Evolutionary conservation across 2,888 invertebrate species (phyloP), one percentile per base, ranked within the genome.

Genomic region (Sericinus montela): DNA sequence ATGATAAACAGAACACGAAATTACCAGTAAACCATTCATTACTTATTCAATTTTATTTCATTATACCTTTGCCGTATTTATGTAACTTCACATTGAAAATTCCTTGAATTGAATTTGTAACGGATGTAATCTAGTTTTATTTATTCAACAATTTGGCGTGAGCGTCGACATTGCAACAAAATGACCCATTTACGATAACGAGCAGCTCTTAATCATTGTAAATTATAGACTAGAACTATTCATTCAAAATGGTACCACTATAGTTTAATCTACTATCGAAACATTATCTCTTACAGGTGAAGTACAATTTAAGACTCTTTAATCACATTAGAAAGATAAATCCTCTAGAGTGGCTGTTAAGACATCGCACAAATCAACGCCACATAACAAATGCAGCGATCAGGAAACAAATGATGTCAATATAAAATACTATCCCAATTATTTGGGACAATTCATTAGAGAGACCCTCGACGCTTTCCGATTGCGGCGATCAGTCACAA

Each of bases 361-460:
- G 78, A 76, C 77, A 75, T 75, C 75, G 70, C 70, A 86, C 86
- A 86, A 87, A 86, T 86, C 84, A 83, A 77, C 73, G 77, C 63
- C 62, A 57, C 61, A 62, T 76, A 80, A 85, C 74, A 84, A 86
- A 87, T 84, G 81, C 75, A 71, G 73, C 84, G 84, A 84, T 86
- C 81, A 75, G 61, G 62, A 73, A 76, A 85, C 84, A 86, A 86
- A 86, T 80, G 84, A 81, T 64, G 75, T 62, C 80, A 66, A 86
- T 85, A 87, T 88, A 86, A 87, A 86, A 85, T 82, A 84, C 79
- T 78, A 80, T 81, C 81, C 83, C 83, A 85, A 88, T 88, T 87
- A 88, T 85, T 86, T 84, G 79, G 85, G 81, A 86, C 85, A 85
- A 88, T 88, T 88, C 87, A 88, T 88, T 88, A 87, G 81, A 77